Base-by-base conservation (phyloP, 2,888 invertebrate genomes). In the Nomada goodeniana region DNA sequence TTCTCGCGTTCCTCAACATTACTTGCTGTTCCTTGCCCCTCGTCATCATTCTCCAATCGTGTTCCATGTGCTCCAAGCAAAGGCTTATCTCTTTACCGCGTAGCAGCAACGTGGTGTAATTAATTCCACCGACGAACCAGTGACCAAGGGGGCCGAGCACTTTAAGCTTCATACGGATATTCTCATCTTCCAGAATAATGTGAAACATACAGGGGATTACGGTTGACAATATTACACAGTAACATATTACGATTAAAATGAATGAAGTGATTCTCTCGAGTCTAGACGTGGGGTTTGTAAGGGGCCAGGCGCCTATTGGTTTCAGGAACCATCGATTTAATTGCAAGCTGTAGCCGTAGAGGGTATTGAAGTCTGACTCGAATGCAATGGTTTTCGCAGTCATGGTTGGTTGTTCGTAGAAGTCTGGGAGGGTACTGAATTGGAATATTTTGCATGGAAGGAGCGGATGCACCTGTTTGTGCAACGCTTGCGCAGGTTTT, bases 71-170 rank as follows among this genome's bases (percentile, higher is more conserved):
- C 2, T 86, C 64, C 5, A 91, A 57, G 68, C 91, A 91, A 0
- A 47, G 4, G 7, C 70, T 81, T 64, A 92, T 88, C 3, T 88
- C 75, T 0, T 82, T 47, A 18, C 82, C 59, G n/a, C 83, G 86
- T 4, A 72, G 13, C 2, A 90, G 47, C n/a, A 91, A 71, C 23
- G 77, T 83, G 23, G 60, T 76, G 70, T 90, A 91, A 80, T 92
- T 91, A 5, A 81, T 61, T 0, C 90, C 75, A 0, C 88, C 87
- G 82, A 90, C 87, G 0, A 89, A 13, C 63, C 88, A 87, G 55
- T 88, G 90, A 23, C 84, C 86, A n/a, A 89, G 18, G 0, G 92
- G 92, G 2, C 90, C 91, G 18, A 87, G 47, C 68, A 77, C 76
- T 26, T 74, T 86, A 9, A 91, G 29, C 7, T 73, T 80, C 23